These are phyloP conservation scores for Origma solitaria DNA, from an alignment of 2,113 vertebrate species.

Conservation along the genomic window DNA sequence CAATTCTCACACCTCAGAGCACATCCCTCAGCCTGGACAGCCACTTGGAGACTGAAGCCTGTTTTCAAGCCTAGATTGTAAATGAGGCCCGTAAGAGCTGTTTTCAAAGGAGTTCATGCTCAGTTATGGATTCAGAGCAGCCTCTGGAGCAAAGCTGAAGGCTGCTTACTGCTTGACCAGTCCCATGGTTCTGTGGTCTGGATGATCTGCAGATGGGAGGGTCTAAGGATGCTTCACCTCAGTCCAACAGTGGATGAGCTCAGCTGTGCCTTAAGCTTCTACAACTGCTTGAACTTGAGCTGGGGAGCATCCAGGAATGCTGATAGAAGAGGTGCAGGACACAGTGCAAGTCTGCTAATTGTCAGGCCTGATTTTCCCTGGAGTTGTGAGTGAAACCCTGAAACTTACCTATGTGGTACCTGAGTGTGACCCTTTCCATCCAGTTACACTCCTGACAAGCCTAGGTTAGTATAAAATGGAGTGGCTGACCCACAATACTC, in stretches of 20 bases:
- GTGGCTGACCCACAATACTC: not conserved
- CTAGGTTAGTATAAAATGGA: not conserved
- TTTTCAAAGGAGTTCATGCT: not conserved
- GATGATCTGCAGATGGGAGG: not conserved
- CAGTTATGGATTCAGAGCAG: not conserved
- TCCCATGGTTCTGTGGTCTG: not conserved
- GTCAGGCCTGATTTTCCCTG: not conserved
- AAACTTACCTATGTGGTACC: accelerated
- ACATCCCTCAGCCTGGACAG: not conserved
- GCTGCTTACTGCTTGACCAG: not conserved
- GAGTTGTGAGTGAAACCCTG: not conserved
- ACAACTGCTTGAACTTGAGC: not conserved
- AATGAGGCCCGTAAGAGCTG: not conserved
- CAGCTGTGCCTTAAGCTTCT: not conserved
- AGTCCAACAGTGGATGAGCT: not conserved
- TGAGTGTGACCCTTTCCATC: not conserved
- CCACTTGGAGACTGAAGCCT: not conserved
- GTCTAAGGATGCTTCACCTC: not conserved
- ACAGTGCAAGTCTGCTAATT: not conserved
- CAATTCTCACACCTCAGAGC: not conserved
- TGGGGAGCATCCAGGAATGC: not conserved
- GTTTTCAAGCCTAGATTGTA: not conserved
- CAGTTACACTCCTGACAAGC: not conserved
- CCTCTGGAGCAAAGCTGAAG: not conserved
- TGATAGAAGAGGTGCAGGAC: not conserved